These are phyloP conservation scores for Daphoenositta chrysoptera DNA, from an alignment of 2,113 vertebrate genomes.

Conservation along the genomic window DNA sequence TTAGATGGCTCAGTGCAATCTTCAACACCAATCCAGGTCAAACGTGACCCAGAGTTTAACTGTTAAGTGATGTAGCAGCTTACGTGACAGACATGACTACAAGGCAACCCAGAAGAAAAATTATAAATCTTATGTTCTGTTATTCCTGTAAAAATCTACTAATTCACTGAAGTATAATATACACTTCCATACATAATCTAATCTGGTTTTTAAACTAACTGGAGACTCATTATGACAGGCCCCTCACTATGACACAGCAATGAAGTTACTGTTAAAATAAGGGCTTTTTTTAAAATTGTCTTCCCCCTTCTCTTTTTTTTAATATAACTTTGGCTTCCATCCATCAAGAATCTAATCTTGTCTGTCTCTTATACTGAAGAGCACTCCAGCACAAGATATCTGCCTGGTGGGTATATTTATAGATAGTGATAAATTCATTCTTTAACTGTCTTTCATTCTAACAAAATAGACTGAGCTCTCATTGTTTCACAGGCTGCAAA, in stretches of 20 bases:
- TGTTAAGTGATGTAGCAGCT: neutral
- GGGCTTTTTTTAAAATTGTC: neutral
- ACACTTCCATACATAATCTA: neutral
- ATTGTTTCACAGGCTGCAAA: neutral
- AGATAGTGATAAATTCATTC: conserved; percentile 1
- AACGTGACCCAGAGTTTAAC: neutral
- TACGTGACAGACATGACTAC: neutral
- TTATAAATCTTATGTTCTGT: neutral
- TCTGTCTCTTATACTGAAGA: neutral
- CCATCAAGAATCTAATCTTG: neutral
- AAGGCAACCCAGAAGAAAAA: neutral
- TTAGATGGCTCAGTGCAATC: neutral
- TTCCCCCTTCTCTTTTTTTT: neutral
- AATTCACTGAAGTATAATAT: neutral
- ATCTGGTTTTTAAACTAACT: neutral
- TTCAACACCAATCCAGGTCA: neutral
- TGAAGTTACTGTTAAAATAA: neutral
- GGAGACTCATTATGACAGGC: neutral
- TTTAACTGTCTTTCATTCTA: neutral
- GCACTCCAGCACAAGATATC: neutral
- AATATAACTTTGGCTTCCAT: neutral
- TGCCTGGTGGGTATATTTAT: conserved; percentile 21
- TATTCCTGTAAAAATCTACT: neutral
- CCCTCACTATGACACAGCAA: neutral
- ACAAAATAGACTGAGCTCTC: neutral